A percentile compares a stretch with the other conserved stretches of the same genome.
Conservation (phyloP, 2,797 vertebrate species). For the Sus cebifrons region DNA sequence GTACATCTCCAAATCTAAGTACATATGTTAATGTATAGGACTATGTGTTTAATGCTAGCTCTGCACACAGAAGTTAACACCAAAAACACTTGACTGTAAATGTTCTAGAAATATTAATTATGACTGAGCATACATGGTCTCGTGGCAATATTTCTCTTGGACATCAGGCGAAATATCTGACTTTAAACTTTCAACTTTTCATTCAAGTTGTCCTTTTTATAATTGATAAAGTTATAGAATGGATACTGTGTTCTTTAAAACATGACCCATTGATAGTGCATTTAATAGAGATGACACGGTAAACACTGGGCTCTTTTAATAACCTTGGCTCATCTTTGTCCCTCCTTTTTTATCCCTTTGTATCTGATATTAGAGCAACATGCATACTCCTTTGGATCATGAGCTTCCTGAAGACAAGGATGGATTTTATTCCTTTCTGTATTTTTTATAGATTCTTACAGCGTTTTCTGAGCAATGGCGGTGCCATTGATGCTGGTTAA, state of each 20-base stretch:
- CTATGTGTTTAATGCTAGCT: neutral
- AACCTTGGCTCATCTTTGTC: neutral
- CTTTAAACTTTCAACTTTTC: constrained; percentile 29
- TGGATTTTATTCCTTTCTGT: neutral
- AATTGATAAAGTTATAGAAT: constrained; percentile 7
- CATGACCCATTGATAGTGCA: neutral
- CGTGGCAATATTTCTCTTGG: neutral
- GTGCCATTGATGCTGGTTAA: neutral
- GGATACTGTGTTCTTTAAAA: neutral
- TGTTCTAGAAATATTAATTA: constrained; percentile 45
- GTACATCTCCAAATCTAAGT: constrained; percentile 24
- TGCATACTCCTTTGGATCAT: neutral
- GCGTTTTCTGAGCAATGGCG: neutral
- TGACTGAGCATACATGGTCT: neutral
- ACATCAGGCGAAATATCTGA: neutral
- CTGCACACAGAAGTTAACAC: neutral
- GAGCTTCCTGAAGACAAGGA: neutral
- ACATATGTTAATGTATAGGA: neutral
- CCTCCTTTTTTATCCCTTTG: neutral
- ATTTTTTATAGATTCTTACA: neutral
- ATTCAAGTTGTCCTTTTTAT: neutral
- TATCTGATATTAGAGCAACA: neutral
- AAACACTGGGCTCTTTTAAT: neutral
- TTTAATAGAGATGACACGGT: neutral
- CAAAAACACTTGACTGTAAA: neutral